Conservation (phyloP, 1,140 invertebrate genomes). For the Druon quercuslanigerum region DNA sequence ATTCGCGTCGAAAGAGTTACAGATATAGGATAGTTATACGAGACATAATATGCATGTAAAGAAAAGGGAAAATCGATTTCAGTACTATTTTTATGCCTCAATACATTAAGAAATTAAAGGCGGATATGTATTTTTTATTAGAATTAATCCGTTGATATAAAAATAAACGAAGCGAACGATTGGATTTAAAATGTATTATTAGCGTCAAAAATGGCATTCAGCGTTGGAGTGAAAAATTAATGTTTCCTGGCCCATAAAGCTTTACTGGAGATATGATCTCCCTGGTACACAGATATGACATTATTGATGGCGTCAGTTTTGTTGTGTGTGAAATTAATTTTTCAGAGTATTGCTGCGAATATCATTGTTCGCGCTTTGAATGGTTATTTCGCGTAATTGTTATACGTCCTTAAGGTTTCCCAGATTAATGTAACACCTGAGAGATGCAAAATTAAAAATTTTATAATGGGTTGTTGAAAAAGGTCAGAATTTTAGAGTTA, state of each 20-base stretch:
- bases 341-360: conserved; percentile 6
- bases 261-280: conserved; percentile 15
- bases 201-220: conserved; percentile 23
- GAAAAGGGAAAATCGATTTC: not conserved
- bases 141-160: not conserved
- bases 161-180: not conserved
- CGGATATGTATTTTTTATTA: not conserved
- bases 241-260: conserved; percentile 21
- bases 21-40: not conserved
- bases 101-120: not conserved
- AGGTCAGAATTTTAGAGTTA: too few species aligned
- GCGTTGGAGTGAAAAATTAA: conserved; percentile 22
- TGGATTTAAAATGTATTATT: conserved; percentile 25
- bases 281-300: conserved; percentile 8
- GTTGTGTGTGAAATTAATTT: conserved; percentile 26
- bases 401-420: not conserved
- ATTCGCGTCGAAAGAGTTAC: not conserved
- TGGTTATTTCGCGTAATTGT: not conserved
- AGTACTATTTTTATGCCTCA: not conserved
- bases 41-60: not conserved
- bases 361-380: not conserved
- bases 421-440: not conserved
- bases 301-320: conserved; percentile 20
- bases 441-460: not conserved
- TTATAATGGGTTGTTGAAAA: too few species aligned